These are phyloP conservation scores for Coptodon rendalli DNA, from an alignment of 2,113 vertebrate genomes.

Conservation along the genomic window DNA sequence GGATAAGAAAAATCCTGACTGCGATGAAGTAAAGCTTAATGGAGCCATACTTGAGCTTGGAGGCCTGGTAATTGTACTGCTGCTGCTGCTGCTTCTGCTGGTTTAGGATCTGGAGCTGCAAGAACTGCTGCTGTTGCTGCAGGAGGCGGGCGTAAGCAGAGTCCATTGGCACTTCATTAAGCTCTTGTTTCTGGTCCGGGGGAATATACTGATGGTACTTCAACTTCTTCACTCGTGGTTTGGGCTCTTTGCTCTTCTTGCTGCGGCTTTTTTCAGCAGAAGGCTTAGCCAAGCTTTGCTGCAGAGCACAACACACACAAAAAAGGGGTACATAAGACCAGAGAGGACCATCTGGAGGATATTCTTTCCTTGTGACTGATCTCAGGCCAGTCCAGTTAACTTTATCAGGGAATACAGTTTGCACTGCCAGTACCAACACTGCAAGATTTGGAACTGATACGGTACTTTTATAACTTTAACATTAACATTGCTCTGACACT, in stretches of 20 bases:
- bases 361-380: conserved; percentile 19
- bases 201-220: conserved; percentile 99
- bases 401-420: conserved; percentile 1
- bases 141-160: conserved; percentile 92
- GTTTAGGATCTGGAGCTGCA: conserved; percentile 96
- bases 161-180: conserved; percentile 86
- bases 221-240: conserved; percentile 91
- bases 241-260: conserved; percentile 94
- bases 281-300: conserved; percentile 91
- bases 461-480: conserved; percentile 11
- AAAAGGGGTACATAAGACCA: conserved; percentile 9
- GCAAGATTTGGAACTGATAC: conserved; percentile 78
- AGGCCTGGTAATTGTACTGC: conserved; percentile 88
- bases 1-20: not conserved
- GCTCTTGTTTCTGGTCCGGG: conserved; percentile 93
- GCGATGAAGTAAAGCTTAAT: not conserved
- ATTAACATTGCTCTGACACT: conserved; percentile 40
- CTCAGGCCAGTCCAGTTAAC: conserved; percentile 18
- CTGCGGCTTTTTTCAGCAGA: conserved; percentile 85
- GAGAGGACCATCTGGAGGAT: conserved; percentile 13
- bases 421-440: conserved; percentile 58
- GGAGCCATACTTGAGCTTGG: conserved; percentile 80
- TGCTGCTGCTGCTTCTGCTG: conserved; percentile 82
- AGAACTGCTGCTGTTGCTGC: conserved; percentile 96
- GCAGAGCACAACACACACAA: conserved; percentile 3